Base-by-base conservation (phyloP, 2,113 vertebrate genomes). In the Phoenicopterus ruber region DNA sequence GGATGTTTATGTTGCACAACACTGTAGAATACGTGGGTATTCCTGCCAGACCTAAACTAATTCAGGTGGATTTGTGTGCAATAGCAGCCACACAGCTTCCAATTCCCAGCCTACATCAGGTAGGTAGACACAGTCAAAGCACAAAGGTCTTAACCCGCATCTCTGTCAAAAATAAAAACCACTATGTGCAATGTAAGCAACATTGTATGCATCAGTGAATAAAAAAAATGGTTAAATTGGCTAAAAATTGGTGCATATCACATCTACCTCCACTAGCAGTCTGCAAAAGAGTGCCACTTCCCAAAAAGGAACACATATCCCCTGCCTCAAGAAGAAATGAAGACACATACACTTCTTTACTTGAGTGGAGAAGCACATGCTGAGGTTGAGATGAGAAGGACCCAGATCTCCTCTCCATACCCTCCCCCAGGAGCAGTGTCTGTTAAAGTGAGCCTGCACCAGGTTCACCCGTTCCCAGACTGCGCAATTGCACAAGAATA, bases 341-440 rank as follows among this genome's bases (percentile, higher is more conserved):
- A 81, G 5, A 58, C 10, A 36, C 1, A 0, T 11, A 28, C 0
- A 1, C 24, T 73, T 71, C 49, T 82, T 86, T 11, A 42, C 36
- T 38, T 19, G 24, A 58, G 14, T 11, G 24, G 25, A 44, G 17
- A 42, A 78, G 49, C 22, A 26, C 1, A 0, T 67, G 34, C 20
- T 42, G 29, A 66, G 20, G 21, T 11, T 61, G n/a, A 42, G 20
- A 85, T 66, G 32, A 79, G 28, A 70, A 82, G 36, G 80, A 87
- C 54, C 12, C 40, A 38, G 52, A 67, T 63, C 77, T 71, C 32
- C 69, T 34, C 67, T 87, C 61, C 40, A 20, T 16, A 44, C 18
- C 40, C 19, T 65, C 6, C 19, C 28, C 7, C 11, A 85, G 42
- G 38, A 85, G 13, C 44, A 81, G 31, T 1, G 10, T 22, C 66